phyloP scores from a whole-genome alignment of 2,797 vertebrate species.

The Enteromius fasciolatus region DNA sequence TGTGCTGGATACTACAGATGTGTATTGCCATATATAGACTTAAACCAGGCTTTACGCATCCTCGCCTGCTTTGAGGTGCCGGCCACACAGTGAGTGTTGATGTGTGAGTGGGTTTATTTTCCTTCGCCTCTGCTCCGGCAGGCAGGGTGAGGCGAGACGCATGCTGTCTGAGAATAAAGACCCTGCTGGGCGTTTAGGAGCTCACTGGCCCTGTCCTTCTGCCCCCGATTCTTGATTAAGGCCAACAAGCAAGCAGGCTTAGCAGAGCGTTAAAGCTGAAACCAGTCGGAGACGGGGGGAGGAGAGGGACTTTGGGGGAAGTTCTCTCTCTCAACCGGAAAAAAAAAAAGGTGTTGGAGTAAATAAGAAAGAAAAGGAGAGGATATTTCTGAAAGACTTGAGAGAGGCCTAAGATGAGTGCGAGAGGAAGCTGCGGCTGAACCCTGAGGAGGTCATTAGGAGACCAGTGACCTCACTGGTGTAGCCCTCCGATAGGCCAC shows the following conservation, averaged over 20 bases:
- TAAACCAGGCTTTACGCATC: conserved; percentile 6
- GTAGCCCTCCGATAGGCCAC: conserved; percentile 61
- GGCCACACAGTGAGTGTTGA: conserved; percentile 39
- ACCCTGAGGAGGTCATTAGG: conserved; percentile 64
- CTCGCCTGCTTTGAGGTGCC: not conserved
- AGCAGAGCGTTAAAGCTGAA: conserved; percentile 60
- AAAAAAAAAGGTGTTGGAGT: conserved; percentile 30
- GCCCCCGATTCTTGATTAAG: conserved; percentile 79
- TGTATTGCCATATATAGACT: conserved; percentile 24
- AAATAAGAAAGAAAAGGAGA: conserved; percentile 28
- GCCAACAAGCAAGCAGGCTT: conserved; percentile 61
- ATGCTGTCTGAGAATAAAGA: conserved; percentile 72
- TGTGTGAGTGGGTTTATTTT: conserved; percentile 68
- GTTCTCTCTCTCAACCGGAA: conserved; percentile 52
- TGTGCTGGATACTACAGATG: not conserved
- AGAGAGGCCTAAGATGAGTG: not conserved
- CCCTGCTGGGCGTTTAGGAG: conserved; percentile 77
- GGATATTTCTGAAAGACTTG: not conserved
- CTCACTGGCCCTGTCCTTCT: conserved; percentile 74
- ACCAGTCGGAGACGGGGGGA: conserved; percentile 25
- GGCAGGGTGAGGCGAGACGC: not conserved
- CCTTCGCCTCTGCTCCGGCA: conserved; percentile 49
- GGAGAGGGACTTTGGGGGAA: not conserved
- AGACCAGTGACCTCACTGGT: conserved; percentile 73
- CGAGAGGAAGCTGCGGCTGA: conserved; percentile 9